These are phyloP conservation scores for Onthophagus taurus DNA, from an alignment of 1,140 invertebrate species.

Conservation along the genomic window DNA sequence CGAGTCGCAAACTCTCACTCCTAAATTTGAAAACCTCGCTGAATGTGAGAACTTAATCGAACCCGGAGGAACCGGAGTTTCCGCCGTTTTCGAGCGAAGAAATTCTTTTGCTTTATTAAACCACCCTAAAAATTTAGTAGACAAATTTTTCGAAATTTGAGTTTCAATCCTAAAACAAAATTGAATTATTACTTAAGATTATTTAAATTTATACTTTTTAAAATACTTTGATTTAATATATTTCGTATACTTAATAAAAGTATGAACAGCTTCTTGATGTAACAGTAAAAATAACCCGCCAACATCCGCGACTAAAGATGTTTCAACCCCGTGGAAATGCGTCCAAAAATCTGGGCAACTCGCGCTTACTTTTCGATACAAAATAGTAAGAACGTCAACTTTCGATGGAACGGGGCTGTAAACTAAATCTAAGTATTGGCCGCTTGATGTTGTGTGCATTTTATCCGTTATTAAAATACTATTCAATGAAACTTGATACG, in stretches of 20 bases:
- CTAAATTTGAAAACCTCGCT: constrained; percentile 52
- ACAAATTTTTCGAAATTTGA: constrained; percentile 2
- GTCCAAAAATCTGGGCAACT: constrained; percentile 75
- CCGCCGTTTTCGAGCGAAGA: constrained; percentile 30
- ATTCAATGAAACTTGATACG: constrained; percentile 62
- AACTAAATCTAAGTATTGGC: constrained; percentile 69
- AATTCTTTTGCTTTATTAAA: constrained; percentile 22
- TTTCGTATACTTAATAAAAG: constrained; percentile 54
- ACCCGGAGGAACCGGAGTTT: constrained; percentile 63
- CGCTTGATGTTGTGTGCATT: constrained; percentile 61
- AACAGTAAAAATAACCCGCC: constrained; percentile 53
- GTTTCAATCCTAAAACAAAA: constrained; percentile 12
- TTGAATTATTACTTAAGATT: neutral
- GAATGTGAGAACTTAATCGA: constrained; percentile 72
- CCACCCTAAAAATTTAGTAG: constrained; percentile 5
- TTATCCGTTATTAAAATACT: constrained; percentile 70
- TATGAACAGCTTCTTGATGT: constrained; percentile 63
- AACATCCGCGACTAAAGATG: constrained; percentile 63
- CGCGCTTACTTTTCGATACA: constrained; percentile 37
- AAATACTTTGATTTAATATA: constrained; percentile 31
- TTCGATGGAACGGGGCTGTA: constrained; percentile 41
- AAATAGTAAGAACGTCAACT: constrained; percentile 52
- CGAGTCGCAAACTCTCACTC: constrained; percentile 54
- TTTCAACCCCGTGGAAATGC: constrained; percentile 72
- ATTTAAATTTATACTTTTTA: neutral